Conservation (phyloP, 2,797 vertebrate genomes). For the Pyrocephalus nanus region DNA sequence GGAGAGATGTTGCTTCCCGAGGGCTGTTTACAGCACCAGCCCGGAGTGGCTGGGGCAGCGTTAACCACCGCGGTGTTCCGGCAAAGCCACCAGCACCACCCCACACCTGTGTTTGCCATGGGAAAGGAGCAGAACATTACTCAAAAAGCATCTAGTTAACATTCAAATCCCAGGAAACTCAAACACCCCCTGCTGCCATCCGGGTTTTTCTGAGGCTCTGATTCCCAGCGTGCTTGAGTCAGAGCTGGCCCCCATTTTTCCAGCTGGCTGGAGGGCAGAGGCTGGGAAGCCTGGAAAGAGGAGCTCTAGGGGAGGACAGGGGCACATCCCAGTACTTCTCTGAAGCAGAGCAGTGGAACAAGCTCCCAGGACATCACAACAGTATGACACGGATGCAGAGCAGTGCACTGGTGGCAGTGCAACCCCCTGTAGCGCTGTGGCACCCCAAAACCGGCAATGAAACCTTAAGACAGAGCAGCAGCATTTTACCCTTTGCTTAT, state of each 20-base stretch:
- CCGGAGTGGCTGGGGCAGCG: not conserved
- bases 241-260: not conserved
- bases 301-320: not conserved
- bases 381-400: rapidly evolving
- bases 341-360: not conserved
- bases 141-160: not conserved
- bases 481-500: not conserved
- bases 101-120: not conserved
- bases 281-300: not conserved
- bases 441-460: not conserved
- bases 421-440: not conserved
- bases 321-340: not conserved
- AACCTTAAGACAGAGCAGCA: not conserved
- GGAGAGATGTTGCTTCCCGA: not conserved
- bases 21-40: not conserved
- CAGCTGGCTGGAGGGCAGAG: not conserved
- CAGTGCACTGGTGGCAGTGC: not conserved
- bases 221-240: rapidly evolving
- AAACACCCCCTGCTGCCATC: not conserved
- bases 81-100: not conserved
- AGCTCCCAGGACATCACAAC: not conserved
- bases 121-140: not conserved
- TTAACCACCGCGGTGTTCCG: not conserved
- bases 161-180: not conserved
- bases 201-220: not conserved